Conservation (phyloP, 2,888 invertebrate species). For the Scaptomyza cyrtandrae region DNA sequence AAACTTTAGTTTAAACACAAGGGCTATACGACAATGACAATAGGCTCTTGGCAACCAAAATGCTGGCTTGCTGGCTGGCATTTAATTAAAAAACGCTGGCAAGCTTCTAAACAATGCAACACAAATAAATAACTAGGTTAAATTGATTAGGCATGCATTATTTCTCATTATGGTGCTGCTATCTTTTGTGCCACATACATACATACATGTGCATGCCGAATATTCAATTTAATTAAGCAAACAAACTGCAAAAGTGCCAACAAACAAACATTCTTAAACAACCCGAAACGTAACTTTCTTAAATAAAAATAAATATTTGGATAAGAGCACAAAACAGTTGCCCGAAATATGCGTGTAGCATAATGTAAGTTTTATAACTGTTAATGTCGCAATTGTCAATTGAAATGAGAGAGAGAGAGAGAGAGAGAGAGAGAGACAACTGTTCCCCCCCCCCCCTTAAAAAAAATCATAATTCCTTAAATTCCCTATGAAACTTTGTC, state of each 20-base stretch:
- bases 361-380: conserved; percentile 20
- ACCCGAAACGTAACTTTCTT: background rate
- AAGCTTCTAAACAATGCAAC: conserved; percentile 32
- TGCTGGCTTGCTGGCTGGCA: background rate
- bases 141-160: conserved; percentile 59
- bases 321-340: conserved; percentile 35
- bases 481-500: conserved; percentile 9
- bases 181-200: conserved; percentile 6
- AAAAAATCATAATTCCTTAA: conserved; percentile 59
- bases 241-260: conserved; percentile 19
- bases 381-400: conserved; percentile 43
- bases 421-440: background rate
- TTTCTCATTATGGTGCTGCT: conserved; percentile 23
- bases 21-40: background rate
- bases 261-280: conserved; percentile 15
- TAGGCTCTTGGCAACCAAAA: background rate
- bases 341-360: conserved; percentile 38
- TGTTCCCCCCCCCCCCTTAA: background rate
- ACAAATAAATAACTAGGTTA: conserved; percentile 59
- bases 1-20: conserved; percentile 3
- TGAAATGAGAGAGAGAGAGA: conserved; percentile 12
- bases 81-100: conserved; percentile 25
- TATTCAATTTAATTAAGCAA: conserved; percentile 62
- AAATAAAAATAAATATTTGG: conserved; percentile 64
- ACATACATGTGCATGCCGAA: background rate